These are phyloP conservation scores for Ophioninae sp. DNA, from an alignment of 2,888 invertebrate species.

Conservation along the genomic window DNA sequence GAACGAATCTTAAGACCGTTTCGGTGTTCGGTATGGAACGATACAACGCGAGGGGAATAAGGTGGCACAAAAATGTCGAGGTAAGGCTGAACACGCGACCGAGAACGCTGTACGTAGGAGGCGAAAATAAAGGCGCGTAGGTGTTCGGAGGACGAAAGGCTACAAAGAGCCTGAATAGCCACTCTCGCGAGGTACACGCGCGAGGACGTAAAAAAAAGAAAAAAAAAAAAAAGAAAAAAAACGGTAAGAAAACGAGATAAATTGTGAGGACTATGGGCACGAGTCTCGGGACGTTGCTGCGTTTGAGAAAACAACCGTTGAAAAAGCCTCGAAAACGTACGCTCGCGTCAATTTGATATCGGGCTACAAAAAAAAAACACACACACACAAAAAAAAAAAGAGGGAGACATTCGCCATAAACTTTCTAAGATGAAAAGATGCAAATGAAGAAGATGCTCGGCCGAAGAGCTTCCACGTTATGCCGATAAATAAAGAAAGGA, in stretches of 20 bases:
- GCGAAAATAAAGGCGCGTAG: conserved; percentile 45
- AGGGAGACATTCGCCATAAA: conserved; percentile 6
- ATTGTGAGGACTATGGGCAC: conserved; percentile 39
- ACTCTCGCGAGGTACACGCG: conserved; percentile 19
- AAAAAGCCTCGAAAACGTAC: conserved; percentile 18
- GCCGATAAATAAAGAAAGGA: conserved; percentile 5
- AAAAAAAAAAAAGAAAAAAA: neutral
- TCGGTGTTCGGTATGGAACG: neutral
- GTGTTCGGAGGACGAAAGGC: conserved; percentile 46
- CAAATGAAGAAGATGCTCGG: conserved; percentile 18
- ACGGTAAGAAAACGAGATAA: conserved; percentile 42
- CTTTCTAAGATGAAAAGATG: conserved; percentile 23
- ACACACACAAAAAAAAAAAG: neutral
- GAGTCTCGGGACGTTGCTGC: conserved; percentile 14
- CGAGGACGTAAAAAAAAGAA: neutral
- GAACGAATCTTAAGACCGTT: neutral
- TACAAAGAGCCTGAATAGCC: conserved; percentile 43
- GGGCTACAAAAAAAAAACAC: neutral
- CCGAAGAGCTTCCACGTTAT: conserved; percentile 12
- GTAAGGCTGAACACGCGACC: conserved; percentile 8
- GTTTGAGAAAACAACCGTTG: conserved; percentile 42
- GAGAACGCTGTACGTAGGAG: conserved; percentile 33
- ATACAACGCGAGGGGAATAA: conserved; percentile 1
- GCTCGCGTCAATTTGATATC: conserved; percentile 3
- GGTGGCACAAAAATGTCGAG: conserved; percentile 25